phyloP scores from a whole-genome alignment of 2,888 invertebrate genomes.

The Ceraclea dissimilis region DNA sequence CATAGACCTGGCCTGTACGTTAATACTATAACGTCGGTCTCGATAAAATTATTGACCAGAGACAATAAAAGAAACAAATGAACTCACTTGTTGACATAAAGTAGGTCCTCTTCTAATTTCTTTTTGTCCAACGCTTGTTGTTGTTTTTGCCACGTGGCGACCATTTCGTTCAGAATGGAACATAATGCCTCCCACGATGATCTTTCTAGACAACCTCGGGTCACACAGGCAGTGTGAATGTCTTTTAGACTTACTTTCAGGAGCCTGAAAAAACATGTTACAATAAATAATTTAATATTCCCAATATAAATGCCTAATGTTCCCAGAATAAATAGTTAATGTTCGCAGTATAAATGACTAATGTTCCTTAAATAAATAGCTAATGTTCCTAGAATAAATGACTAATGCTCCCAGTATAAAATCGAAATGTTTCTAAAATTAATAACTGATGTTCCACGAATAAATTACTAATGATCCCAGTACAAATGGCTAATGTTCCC shows the following conservation, averaged over 20 bases:
- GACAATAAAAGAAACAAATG: not conserved
- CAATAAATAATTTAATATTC: not conserved
- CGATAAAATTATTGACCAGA: no score
- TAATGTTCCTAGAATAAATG: no score
- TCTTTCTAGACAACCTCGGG: slow-evolving; percentile 44
- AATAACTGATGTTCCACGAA: not conserved
- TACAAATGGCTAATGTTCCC: not conserved
- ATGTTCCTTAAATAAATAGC: no score
- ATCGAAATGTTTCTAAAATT: no score
- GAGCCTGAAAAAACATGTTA: slow-evolving; percentile 38
- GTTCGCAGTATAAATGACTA: no score
- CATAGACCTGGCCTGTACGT: no score
- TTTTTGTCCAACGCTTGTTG: slow-evolving; percentile 58
- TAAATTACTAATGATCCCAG: not conserved
- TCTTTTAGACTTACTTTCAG: slow-evolving; percentile 64
- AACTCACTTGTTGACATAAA: slow-evolving; percentile 65
- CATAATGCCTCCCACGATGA: slow-evolving; percentile 43
- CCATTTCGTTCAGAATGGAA: slow-evolving; percentile 52
- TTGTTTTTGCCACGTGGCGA: slow-evolving; percentile 68
- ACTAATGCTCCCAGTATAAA: no score
- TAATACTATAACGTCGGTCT: no score
- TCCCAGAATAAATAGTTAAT: no score
- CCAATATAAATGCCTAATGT: not conserved
- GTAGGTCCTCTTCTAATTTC: slow-evolving; percentile 66
- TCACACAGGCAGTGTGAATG: slow-evolving; percentile 55